Base-by-base conservation (phyloP, 2,797 vertebrate species). In the Urosaurus nigricauda region DNA sequence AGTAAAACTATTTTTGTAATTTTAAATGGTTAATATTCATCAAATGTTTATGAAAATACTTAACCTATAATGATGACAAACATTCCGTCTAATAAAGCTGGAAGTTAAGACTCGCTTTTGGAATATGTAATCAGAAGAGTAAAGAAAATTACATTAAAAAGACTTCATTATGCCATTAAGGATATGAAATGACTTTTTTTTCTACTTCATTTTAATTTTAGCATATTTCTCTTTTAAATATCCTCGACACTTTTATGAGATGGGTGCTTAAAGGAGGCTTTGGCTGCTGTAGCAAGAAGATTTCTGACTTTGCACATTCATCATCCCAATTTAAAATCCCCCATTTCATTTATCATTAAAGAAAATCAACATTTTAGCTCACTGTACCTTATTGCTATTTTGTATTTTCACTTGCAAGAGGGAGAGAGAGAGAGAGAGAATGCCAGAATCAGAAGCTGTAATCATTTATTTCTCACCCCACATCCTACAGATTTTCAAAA, bases 1-100 rank as follows among this genome's bases (percentile, higher is more conserved):
- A 91, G 92, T 92, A 96, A 93, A 94, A 43, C 92, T 80, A 94
- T 92, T 94, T 95, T 94, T 95, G 93, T 94, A 83, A 95, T 96
- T 95, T 96, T 93, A 94, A 96, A 94, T 92, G 83, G 94, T 95
- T 96, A 96, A 95, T 96, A 95, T 95, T 96, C 92, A 94, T 95
- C 94, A 95, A 94, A 92, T 93, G 92, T 94, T 92, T 93, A 95
- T 93, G 93, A 95, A 92, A 91, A 93, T 93, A 86, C 90, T 92
- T 94, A 94, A 93, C 85, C 92, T 91, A 60, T 95, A 93, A 93
- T 96, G 91, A 91, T 90, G 92, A 95, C 87, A 94, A 93, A 93
- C 83, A 94, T 79, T 92, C 87, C 79, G 79, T 86, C 91, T 94
- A 92, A 92, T 94, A 93, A 94, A 95, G 92, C 94, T 89, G 87